Percentiles rank a stretch among this genome's conserved stretches.
These are phyloP conservation scores for Cygnus atratus DNA, from an alignment of 2,113 vertebrate species.

Conservation along the genomic window DNA sequence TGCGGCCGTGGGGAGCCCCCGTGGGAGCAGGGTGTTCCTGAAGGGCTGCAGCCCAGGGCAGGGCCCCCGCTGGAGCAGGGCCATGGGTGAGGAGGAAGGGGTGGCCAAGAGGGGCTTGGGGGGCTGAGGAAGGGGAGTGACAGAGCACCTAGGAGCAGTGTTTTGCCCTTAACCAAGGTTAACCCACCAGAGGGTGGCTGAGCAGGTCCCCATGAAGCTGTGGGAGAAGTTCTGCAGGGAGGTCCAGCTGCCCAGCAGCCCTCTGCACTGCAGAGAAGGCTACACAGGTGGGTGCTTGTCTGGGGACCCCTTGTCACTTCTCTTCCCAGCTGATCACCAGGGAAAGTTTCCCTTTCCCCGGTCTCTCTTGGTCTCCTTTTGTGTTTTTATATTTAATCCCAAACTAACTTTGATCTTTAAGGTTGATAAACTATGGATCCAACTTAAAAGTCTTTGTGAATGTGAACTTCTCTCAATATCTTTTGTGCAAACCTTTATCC, in stretches of 20 bases:
- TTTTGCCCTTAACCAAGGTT: too few species aligned
- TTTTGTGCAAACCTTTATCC: neutral
- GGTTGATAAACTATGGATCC: accelerated
- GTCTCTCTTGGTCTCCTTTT: neutral
- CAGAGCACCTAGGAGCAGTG: too few species aligned
- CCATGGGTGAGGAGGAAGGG: neutral
- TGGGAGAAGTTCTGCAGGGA: neutral
- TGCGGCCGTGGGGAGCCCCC: too few species aligned
- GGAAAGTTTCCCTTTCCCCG: neutral
- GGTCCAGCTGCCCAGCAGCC: neutral
- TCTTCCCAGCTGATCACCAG: neutral
- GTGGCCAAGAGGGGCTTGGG: accelerated
- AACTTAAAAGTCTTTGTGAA: neutral
- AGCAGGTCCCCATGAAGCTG: neutral
- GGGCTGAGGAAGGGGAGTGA: too few species aligned
- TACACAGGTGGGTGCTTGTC: neutral
- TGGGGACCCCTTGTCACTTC: neutral
- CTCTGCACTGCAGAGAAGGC: neutral
- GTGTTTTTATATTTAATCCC: neutral
- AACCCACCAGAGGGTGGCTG: neutral
- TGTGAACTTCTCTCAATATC: neutral
- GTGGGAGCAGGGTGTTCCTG: too few species aligned
- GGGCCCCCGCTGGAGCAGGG: too few species aligned
- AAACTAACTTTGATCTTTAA: neutral
- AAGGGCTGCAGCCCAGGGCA: too few species aligned